A percentile compares a stretch with the other conserved stretches of the same genome.
phyloP scores from a whole-genome alignment of 2,113 vertebrate genomes.

The Ceyx cyanopectus region DNA sequence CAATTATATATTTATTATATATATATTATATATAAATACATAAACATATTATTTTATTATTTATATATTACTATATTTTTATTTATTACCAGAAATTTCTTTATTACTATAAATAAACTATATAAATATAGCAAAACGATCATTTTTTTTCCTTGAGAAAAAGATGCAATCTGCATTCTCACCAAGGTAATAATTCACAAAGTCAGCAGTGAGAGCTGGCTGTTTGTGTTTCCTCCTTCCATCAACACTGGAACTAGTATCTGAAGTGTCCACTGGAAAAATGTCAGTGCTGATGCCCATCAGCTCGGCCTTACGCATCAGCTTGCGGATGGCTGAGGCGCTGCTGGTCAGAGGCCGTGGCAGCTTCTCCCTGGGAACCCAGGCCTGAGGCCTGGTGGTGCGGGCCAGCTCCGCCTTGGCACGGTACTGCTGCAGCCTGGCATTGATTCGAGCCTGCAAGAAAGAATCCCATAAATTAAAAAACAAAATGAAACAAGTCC shows the following conservation, averaged over 20 bases:
- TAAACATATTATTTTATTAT: too few species aligned
- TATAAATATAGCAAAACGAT: rapidly evolving
- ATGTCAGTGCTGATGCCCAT: slow-evolving; percentile 99
- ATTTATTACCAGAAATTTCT: too few species aligned
- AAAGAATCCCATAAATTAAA: neutral
- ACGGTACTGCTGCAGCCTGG: slow-evolving; percentile 94
- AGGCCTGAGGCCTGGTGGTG: slow-evolving; percentile 94
- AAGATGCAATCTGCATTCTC: neutral
- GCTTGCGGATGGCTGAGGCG: slow-evolving; percentile 94
- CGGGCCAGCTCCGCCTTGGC: slow-evolving; percentile 94
- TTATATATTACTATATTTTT: too few species aligned
- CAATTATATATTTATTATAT: too few species aligned
- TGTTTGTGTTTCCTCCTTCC: slow-evolving; percentile 97
- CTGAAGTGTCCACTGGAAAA: slow-evolving; percentile 95
- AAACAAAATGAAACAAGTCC: neutral
- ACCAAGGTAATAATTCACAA: slow-evolving; percentile 99
- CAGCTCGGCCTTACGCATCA: slow-evolving; percentile 96
- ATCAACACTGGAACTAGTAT: slow-evolving; percentile 93
- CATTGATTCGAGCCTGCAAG: slow-evolving; percentile 90
- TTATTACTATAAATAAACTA: too few species aligned
- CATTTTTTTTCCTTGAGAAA: neutral
- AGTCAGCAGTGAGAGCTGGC: slow-evolving; percentile 95
- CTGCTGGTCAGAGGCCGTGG: slow-evolving; percentile 95
- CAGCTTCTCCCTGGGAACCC: slow-evolving; percentile 96
- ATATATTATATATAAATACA: too few species aligned